Evolutionary conservation across 64 coral and sea anemone species (phyloP).

Genomic region (Pachyseris speciosa): DNA sequence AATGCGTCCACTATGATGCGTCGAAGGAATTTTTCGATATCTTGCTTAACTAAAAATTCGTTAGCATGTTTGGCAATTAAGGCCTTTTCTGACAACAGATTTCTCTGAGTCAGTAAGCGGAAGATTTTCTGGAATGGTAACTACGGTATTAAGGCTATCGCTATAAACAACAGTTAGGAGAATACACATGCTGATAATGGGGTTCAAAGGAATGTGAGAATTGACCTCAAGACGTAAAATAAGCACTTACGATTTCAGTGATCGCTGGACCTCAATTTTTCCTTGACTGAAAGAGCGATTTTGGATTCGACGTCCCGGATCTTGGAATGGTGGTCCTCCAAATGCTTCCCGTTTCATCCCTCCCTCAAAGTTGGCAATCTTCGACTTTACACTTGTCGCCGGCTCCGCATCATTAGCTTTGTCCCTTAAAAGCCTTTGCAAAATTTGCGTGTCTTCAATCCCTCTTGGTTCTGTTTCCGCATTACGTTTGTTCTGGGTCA

Average conservation of each 20-base stretch:
- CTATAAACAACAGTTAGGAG: no score
- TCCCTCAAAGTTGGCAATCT: constrained; percentile 78
- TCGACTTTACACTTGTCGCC: constrained; percentile 65
- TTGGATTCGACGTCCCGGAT: background rate
- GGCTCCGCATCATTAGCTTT: constrained; percentile 25
- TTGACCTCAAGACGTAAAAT: background rate
- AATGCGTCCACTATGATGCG: no score
- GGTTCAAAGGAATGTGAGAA: background rate
- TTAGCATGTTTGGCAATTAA: no score
- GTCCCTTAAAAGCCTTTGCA: constrained; percentile 70
- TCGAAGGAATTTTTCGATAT: no score
- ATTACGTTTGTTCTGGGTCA: constrained; percentile 11
- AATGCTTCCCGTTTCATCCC: background rate
- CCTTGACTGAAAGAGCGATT: constrained; percentile 25
- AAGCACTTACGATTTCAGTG: constrained; percentile 36
- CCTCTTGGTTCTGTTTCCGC: background rate
- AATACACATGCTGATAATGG: no score
- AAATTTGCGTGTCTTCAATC: constrained; percentile 86
- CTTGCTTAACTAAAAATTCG: no score
- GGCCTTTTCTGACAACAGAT: no score
- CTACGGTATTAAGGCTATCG: no score
- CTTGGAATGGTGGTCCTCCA: background rate
- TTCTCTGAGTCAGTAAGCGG: no score
- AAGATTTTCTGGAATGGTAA: no score
- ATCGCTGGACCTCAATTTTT: background rate